Percentiles rank a stretch among this genome's conserved stretches.
Conservation (phyloP, 2,888 invertebrate species). For the Thymelicus sylvestris region DNA sequence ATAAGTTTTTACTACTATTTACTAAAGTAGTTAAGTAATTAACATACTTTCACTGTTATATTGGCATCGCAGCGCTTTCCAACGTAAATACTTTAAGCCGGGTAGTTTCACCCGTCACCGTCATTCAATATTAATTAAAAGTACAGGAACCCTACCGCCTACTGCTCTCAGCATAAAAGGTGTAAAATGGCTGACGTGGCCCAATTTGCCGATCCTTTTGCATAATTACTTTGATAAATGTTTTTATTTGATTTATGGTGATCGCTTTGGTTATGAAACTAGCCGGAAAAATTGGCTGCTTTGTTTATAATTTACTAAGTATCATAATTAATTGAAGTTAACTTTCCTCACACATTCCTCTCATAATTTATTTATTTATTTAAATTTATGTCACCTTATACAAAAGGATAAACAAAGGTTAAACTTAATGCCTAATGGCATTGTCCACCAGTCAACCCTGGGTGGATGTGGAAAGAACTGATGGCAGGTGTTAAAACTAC, state of each 20-base stretch:
- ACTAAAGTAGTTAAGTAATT: neutral
- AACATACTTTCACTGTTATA: neutral
- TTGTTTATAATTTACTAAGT: neutral
- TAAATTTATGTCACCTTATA: too few relatives aligned
- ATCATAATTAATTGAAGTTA: too few relatives aligned
- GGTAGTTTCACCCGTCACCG: slow-evolving; percentile 8
- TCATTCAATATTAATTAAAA: slow-evolving; percentile 21
- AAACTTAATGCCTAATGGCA: too few relatives aligned
- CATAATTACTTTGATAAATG: slow-evolving; percentile 6
- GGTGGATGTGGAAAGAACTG: too few relatives aligned
- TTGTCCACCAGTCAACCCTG: too few relatives aligned
- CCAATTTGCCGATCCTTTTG: neutral
- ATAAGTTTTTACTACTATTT: too few relatives aligned
- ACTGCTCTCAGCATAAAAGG: slow-evolving; percentile 9
- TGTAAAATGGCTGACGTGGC: slow-evolving; percentile 10
- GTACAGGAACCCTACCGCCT: slow-evolving; percentile 4
- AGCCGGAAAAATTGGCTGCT: neutral
- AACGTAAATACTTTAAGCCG: neutral
- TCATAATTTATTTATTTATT: too few relatives aligned
- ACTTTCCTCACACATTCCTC: too few relatives aligned
- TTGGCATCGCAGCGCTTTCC: neutral
- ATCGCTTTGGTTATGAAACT: neutral
- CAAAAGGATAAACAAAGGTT: too few relatives aligned
- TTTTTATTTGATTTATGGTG: slow-evolving; percentile 1
- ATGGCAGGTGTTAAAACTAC: too few relatives aligned